These are phyloP conservation scores for Melanotaenia parkinsoni DNA, from an alignment of 2,797 vertebrate genomes.

Conservation along the genomic window DNA sequence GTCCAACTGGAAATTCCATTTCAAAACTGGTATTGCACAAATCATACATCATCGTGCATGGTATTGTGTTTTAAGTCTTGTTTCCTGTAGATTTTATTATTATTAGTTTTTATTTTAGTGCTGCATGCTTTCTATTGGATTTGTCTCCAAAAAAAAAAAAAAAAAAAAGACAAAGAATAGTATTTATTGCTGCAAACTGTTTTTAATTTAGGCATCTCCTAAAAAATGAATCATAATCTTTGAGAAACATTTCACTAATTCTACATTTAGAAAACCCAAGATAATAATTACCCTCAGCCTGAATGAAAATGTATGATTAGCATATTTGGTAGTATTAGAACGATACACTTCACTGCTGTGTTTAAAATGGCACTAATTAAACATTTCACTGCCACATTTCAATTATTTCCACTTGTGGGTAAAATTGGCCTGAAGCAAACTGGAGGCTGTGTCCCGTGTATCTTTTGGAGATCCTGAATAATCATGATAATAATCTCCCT, in stretches of 20 bases:
- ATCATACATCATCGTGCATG: constrained; percentile 45
- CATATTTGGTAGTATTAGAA: constrained; percentile 56
- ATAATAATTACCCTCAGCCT: constrained; percentile 53
- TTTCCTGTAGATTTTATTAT: constrained; percentile 10
- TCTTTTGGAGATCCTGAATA: constrained; percentile 80
- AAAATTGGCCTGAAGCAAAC: constrained; percentile 75
- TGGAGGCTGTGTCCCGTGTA: constrained; percentile 66
- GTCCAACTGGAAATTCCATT: constrained; percentile 54
- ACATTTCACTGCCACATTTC: constrained; percentile 77
- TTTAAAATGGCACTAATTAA: constrained; percentile 84
- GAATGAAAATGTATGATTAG: constrained; percentile 50
- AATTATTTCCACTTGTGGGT: constrained; percentile 82
- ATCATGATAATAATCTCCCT: constrained; percentile 84
- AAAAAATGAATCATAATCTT: constrained; percentile 30
- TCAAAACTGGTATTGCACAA: constrained; percentile 50
- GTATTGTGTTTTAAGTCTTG: constrained; percentile 20
- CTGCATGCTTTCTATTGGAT: constrained; percentile 3
- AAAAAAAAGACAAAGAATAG: background rate
- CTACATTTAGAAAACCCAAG: constrained; percentile 50
- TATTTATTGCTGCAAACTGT: background rate
- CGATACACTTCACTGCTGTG: constrained; percentile 62
- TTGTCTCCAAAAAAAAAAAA: constrained; percentile 16
- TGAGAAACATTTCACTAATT: constrained; percentile 50
- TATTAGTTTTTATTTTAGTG: background rate
- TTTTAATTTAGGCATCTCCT: constrained; percentile 18